Conservation (phyloP, 2,113 vertebrate species). For the Vimba vimba region DNA sequence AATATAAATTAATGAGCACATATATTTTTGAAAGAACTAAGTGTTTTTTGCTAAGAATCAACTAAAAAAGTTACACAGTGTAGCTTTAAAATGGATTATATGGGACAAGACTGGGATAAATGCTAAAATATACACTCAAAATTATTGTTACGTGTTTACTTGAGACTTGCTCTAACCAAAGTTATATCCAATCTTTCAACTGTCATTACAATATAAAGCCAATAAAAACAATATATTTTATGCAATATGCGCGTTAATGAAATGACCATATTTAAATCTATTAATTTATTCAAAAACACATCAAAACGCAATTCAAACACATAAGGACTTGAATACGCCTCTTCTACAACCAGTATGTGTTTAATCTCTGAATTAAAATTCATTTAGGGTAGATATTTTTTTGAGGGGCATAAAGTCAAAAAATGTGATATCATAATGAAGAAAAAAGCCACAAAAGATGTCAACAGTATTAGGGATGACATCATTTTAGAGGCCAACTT, state of each 20-base stretch:
- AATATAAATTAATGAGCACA: no score
- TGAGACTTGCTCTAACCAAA: not conserved
- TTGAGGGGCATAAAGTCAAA: not conserved
- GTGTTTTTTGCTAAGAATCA: no score
- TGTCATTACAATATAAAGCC: not conserved
- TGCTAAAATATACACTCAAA: not conserved
- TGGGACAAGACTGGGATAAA: not conserved
- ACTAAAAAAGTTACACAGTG: no score
- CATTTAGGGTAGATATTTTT: not conserved
- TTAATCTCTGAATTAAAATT: not conserved
- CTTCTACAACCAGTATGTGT: not conserved
- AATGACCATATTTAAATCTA: not conserved
- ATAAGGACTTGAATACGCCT: not conserved
- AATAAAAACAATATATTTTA: not conserved
- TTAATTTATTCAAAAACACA: not conserved
- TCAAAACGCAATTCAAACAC: not conserved
- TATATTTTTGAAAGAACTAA: no score
- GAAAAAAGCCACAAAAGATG: not conserved
- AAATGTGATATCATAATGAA: not conserved
- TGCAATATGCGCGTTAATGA: not conserved
- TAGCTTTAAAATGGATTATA: not conserved
- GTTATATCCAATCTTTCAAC: not conserved
- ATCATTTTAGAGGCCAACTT: not conserved
- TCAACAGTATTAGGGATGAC: not conserved
- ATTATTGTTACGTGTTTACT: not conserved